Base-by-base conservation (phyloP, 2,888 invertebrate species). In the Platynereis dumerilii region DNA sequence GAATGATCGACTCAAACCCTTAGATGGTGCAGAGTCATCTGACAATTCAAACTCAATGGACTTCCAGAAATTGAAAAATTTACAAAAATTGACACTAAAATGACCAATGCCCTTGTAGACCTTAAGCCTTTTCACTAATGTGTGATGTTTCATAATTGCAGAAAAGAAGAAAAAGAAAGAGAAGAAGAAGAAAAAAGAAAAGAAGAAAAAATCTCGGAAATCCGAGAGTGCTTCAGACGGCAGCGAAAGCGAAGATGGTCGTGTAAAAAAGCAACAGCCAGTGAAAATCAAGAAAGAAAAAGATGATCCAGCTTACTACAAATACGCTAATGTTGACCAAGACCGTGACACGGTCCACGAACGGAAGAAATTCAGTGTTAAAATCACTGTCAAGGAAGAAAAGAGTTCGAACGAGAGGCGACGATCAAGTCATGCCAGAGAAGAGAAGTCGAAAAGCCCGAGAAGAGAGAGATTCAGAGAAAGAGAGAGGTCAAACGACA, bases 161-260 rank as follows among this genome's bases (percentile, higher is more conserved):
- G 60, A 63, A 57, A 54, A 71, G 44, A 71, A 70, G 56, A 66
- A 70, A 57, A 73, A 76, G 60, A 73, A 73, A 58, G 72, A 74
- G 61, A 71, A 73, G 56, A 75, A 77, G 58, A 72, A 76, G 69
- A 72, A 75, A 64, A 78, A 76, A 67, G 75, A 76, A 67, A n/a
- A n/a, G n/a, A n/a, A n/a, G n/a, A 73, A 70, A 61, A 65, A 68
- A 44, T 65, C 70, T 5, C 60, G 56, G 42, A 64, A 56, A 12
- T 29, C 59, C 28, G 55, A 61, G 20, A 39, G 27, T 12, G 55
- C 24, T 54, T 17, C 24, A 39, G 34, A 22, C n/a, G n/a, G n/a
- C n/a, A 22, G 24, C 17, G 44, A 24, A 55, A 42, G n/a, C 0
- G 5, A 22, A 26, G n/a, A 20, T 26, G n/a, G 22, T 17, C n/a